These are phyloP conservation scores for Sweltsa coloradensis DNA, from an alignment of 1,140 invertebrate genomes.

Conservation along the genomic window DNA sequence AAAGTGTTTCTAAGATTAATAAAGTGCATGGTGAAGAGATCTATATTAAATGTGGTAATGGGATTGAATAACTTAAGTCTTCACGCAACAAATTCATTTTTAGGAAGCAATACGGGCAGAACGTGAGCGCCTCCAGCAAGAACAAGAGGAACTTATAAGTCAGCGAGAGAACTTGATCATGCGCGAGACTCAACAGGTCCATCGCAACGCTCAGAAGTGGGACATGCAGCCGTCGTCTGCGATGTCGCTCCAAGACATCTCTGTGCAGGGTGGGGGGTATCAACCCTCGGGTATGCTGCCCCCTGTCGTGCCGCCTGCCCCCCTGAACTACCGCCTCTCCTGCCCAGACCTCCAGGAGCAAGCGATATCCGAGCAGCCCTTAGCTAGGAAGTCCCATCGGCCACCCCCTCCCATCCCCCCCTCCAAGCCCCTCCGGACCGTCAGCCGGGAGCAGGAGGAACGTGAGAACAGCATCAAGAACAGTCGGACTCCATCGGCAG, in stretches of 20 bases:
- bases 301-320: slow-evolving; percentile 4
- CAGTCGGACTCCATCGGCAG: slow-evolving; percentile 45
- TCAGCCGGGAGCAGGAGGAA: slow-evolving; percentile 29
- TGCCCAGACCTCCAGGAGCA: slow-evolving; percentile 20
- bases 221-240: slow-evolving; percentile 1
- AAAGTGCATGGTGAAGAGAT: too few relatives aligned
- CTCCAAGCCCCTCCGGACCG: slow-evolving; percentile 32
- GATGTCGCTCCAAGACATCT: slow-evolving; percentile 43
- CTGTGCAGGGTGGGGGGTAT: too few relatives aligned
- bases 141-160: slow-evolving; percentile 49
- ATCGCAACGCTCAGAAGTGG: slow-evolving; percentile 17
- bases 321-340: slow-evolving; percentile 11
- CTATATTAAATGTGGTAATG: too few relatives aligned
- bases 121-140: slow-evolving; percentile 56
- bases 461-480: slow-evolving; percentile 36
- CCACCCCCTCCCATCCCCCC: slow-evolving; percentile 37
- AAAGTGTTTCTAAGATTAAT: too few relatives aligned
- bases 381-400: slow-evolving; percentile 13
- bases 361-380: slow-evolving; percentile 7
- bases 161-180: slow-evolving; percentile 33
- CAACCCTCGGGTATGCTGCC: too few relatives aligned
- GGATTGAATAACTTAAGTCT: too few relatives aligned
- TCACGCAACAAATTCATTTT: too few relatives aligned
- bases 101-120: slow-evolving; percentile 63
- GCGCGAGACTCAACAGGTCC: slow-evolving; percentile 31